Evolutionary conservation across 2,113 vertebrate genomes (phyloP).

Genomic region (Entelurus aequoreus): DNA sequence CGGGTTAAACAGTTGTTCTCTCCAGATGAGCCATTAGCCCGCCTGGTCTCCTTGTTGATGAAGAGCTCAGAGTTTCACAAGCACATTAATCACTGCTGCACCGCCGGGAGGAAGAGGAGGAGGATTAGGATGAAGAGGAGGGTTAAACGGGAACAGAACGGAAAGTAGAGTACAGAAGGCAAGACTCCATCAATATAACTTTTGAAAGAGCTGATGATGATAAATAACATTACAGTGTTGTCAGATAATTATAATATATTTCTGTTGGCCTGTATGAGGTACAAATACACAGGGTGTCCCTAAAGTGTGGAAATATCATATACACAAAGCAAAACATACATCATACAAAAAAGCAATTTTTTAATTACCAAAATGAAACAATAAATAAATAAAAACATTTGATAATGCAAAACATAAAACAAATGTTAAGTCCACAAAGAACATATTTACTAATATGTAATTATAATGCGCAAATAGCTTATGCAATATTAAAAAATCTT

Average conservation of each 20-base stretch:
- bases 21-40: conserved; percentile 56
- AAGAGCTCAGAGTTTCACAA: conserved; percentile 51
- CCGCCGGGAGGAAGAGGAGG: conserved; percentile 18
- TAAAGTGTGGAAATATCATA: too few species aligned
- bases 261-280: too few species aligned
- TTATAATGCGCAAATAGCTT: too few species aligned
- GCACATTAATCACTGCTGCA: conserved; percentile 54
- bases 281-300: too few species aligned
- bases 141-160: conserved; percentile 14
- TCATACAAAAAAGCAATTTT: too few species aligned
- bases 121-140: conserved; percentile 16
- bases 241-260: not conserved
- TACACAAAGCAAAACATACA: too few species aligned
- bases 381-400: too few species aligned
- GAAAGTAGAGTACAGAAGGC: conserved; percentile 4
- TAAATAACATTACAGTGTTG: not conserved
- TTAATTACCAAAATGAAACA: too few species aligned
- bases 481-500: too few species aligned
- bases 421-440: too few species aligned
- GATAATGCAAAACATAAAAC: too few species aligned
- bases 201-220: conserved; percentile 5
- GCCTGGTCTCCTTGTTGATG: conserved; percentile 37
- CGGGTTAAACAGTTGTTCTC: conserved; percentile 43
- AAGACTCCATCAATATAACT: conserved; percentile 11
- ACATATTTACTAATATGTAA: too few species aligned